A percentile compares a stretch with the other conserved stretches of the same genome.
Evolutionary conservation across 2,797 vertebrate genomes (phyloP).

Genomic region (Mycteria americana): DNA sequence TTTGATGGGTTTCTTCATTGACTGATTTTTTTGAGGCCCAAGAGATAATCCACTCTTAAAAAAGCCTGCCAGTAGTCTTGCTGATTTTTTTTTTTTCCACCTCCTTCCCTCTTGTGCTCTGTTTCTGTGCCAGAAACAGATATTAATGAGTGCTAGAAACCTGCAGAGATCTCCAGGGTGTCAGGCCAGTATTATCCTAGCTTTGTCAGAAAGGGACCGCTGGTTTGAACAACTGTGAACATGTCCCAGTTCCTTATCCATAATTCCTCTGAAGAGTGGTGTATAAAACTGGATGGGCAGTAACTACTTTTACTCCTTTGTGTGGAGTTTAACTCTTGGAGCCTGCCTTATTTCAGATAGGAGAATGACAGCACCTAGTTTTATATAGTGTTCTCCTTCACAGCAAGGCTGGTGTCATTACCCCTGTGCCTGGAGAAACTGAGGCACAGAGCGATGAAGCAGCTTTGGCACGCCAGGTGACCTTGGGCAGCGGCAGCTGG

Average conservation of each 20-base stretch:
- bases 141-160: constrained; percentile 49
- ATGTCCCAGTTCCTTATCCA: not conserved
- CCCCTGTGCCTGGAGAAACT: not conserved
- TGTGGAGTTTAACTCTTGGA: not conserved
- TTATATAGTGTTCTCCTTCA: not conserved
- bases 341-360: not conserved
- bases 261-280: not conserved
- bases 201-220: not conserved
- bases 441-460: not conserved
- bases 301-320: not conserved
- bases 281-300: not conserved
- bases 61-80: not conserved
- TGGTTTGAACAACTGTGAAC: not conserved
- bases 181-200: not conserved
- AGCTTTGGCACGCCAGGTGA: not conserved
- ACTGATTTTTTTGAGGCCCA: not conserved
- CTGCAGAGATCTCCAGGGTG: constrained; percentile 4
- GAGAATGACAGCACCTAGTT: not conserved
- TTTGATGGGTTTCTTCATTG: not conserved
- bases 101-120: not conserved
- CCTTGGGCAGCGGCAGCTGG: not conserved
- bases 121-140: constrained; percentile 26
- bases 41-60: not conserved
- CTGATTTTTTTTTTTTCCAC: not conserved
- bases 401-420: not conserved